Evolutionary conservation across 2,888 invertebrate species (phyloP), one percentile per base, ranked within the genome.

Genomic region (Arge pagana): DNA sequence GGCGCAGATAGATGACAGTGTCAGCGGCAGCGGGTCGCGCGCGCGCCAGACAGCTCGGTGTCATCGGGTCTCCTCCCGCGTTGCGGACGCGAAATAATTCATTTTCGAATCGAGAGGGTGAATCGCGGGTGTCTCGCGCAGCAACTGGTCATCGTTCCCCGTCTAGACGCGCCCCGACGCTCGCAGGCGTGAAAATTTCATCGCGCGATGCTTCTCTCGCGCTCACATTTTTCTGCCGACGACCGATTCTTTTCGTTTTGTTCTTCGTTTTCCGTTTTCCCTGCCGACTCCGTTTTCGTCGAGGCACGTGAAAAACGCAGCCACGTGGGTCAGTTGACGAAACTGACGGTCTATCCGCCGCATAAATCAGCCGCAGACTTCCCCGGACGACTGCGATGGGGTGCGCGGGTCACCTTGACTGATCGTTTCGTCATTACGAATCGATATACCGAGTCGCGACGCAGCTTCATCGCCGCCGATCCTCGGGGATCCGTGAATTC

Each of bases 371-470:
- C 65, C 61, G 66, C 72, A 73, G 71, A 66, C 45, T 66, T 68
- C 63, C 71, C 72, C 72, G 41, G 50, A 53, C 30, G 23, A 36
- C 18, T 43, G 35, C 23, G 33, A 50, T 42, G 36, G 39, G 48
- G 53, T 35, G 51, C 31, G 42, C 50, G 58, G 45, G 50, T 52
- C 57, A 57, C 59, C 60, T 65, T 72, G 72, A 73, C 73, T 75
- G 74, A 75, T 75, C 71, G 74, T 70, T 70, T 66, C 60, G 64
- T 67, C 72, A 71, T 74, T 71, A 70, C 64, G 68, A 63, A 72
- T 72, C 74, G 71, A 75, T 71, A 67, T 63, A 48, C 37, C 51
- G 4, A 10, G 28, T 3, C 31, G 67, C 69, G 61, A 18, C 10
- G 39, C 57, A 35, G 43, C 52, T 48, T 53, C 55, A 42, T 55